Percentiles rank a stretch among this genome's conserved stretches.
These are phyloP conservation scores for Hemistola chrysoprasaria DNA, from an alignment of 2,888 invertebrate species.

Conservation along the genomic window DNA sequence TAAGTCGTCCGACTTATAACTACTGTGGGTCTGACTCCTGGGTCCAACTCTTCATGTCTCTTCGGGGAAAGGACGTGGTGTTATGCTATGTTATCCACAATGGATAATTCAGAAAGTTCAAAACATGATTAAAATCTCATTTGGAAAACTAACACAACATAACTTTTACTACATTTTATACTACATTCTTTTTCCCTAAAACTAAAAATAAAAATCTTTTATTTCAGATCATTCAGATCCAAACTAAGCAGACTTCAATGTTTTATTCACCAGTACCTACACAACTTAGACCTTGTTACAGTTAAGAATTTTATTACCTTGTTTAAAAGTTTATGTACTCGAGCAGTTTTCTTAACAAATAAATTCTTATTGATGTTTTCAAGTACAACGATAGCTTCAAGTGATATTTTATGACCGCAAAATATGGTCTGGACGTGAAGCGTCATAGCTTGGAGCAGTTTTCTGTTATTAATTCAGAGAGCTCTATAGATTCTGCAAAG, in stretches of 20 bases:
- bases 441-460: constrained; percentile 3
- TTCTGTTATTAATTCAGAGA: not conserved
- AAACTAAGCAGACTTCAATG: constrained; percentile 20
- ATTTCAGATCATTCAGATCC: no score
- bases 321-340: constrained; percentile 28
- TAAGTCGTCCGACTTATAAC: no score
- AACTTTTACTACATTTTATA: not conserved
- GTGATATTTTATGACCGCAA: constrained; percentile 11
- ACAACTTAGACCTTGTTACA: constrained; percentile 27
- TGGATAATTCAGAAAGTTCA: no score
- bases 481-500: not conserved
- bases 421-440: constrained; percentile 7
- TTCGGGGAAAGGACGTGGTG: no score
- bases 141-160: no score
- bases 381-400: constrained; percentile 17
- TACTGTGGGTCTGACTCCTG: no score
- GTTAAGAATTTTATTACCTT: constrained; percentile 33
- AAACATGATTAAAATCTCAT: no score
- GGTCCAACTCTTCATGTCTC: no score
- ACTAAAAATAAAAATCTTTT: no score
- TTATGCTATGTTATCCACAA: no score
- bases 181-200: not conserved
- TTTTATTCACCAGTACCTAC: constrained; percentile 27
- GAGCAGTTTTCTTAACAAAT: constrained; percentile 27
- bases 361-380: constrained; percentile 23